Conservation (phyloP, 1,140 invertebrate species). For the Centruroides sculpturatus region DNA sequence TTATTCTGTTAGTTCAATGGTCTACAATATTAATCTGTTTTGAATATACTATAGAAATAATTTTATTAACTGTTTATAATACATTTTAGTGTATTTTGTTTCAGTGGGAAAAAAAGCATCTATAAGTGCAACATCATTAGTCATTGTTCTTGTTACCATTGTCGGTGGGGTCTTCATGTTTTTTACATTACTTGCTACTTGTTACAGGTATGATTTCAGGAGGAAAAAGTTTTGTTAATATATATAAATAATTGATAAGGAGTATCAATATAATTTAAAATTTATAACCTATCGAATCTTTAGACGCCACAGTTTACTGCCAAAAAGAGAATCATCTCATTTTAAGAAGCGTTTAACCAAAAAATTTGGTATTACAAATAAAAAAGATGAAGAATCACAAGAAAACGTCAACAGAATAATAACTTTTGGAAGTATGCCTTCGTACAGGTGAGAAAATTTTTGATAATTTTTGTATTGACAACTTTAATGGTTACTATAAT, state of each 20-base stretch:
- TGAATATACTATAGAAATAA: too few species aligned
- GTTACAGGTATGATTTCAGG: slow-evolving; percentile 50
- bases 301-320: slow-evolving; percentile 67
- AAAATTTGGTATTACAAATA: slow-evolving; percentile 15
- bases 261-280: too few species aligned
- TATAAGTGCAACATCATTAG: slow-evolving; percentile 74
- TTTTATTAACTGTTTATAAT: too few species aligned
- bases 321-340: slow-evolving; percentile 71
- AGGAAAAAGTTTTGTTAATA: neutral
- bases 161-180: slow-evolving; percentile 84
- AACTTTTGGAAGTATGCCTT: slow-evolving; percentile 56
- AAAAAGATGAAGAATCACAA: slow-evolving; percentile 43
- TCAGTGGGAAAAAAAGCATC: slow-evolving; percentile 38
- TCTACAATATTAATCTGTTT: too few species aligned
- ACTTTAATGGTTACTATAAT: neutral
- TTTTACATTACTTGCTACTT: slow-evolving; percentile 84
- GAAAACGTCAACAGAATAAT: slow-evolving; percentile 52
- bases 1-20: too few species aligned
- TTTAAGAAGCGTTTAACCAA: slow-evolving; percentile 55
- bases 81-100: neutral
- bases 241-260: neutral
- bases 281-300: neutral
- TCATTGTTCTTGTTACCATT: slow-evolving; percentile 78
- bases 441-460: slow-evolving; percentile 40
- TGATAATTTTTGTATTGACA: neutral